These are phyloP conservation scores for Acrossocheilus fasciatus DNA, from an alignment of 2,797 vertebrate species.

Conservation along the genomic window DNA sequence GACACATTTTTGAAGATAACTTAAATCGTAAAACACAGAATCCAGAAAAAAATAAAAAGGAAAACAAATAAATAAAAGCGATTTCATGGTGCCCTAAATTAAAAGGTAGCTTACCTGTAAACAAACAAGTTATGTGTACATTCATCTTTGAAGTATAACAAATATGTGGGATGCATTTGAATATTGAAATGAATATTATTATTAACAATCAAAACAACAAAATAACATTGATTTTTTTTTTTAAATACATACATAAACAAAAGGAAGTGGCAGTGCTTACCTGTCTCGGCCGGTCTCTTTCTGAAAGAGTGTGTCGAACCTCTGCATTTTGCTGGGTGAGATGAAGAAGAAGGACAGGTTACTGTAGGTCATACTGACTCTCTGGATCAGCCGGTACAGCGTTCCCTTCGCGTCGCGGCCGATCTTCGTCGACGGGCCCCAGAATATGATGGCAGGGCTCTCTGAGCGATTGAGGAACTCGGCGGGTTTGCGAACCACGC, in stretches of 20 bases:
- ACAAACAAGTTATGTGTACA: not conserved
- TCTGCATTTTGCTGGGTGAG: constrained; percentile 87
- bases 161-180: not conserved
- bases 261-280: constrained; percentile 66
- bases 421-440: constrained; percentile 92
- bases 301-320: constrained; percentile 91
- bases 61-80: not conserved
- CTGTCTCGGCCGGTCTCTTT: constrained; percentile 94
- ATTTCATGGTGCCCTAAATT: not conserved
- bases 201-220: not conserved
- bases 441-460: constrained; percentile 88
- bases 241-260: too few species aligned
- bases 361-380: constrained; percentile 83
- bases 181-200: not conserved
- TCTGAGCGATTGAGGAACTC: constrained; percentile 87
- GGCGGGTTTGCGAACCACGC: constrained; percentile 85
- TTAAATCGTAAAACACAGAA: not conserved
- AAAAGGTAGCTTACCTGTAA: not conserved
- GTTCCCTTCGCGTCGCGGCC: constrained; percentile 85
- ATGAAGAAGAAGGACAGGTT: constrained; percentile 87
- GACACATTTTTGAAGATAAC: not conserved
- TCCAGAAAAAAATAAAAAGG: not conserved
- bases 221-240: not conserved
- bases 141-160: not conserved
- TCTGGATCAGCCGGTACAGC: constrained; percentile 89